Evolutionary conservation across 2,797 vertebrate species (phyloP), one percentile per base, ranked within the genome.

Genomic region (Acanthiza pusilla): DNA sequence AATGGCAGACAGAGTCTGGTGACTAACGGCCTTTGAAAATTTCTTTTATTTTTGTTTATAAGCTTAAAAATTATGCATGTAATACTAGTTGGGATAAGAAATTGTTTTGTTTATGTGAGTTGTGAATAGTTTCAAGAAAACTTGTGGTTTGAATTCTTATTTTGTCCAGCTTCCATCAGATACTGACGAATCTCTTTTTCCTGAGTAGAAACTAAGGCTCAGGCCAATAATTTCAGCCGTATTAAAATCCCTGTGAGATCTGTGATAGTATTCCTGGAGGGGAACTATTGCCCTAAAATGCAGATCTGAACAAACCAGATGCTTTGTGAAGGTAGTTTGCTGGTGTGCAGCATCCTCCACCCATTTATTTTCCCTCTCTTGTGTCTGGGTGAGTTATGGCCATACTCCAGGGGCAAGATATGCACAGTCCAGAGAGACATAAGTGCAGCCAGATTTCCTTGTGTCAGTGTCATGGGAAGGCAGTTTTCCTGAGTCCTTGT

Each of bases 331-430:
- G 11, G 53, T 25, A 48, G 7, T 57, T 88, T 89, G 23, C 50
- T 71, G 42, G 30, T 62, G 47, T 4, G 13, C 3, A 47, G 11
- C 16, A 38, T 62, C 9, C 23, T 57, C 17, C 10, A 40, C 19
- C 7, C 6, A 4, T 51, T 85, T 57, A 5, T 89, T 83, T 67
- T 70, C 25, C 10, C 11, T 73, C 29, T 65, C 25, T 20, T 27
- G 51, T 48, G 14, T 47, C 65, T 70, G 25, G 5, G 5, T 26
- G 21, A 23, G 7, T 71, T 90, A 68, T 58, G 40, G 14, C 18
- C 32, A 22, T 27, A 5, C 16, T 61, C 1, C 0, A 4, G 32
- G 27, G 8, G 7, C 29, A 70, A 70, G 32, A 5, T 7, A 21
- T 1, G 6, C n/a, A 2, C 34, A 42, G 10, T 54, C 50, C 36